Evolutionary conservation across 2,888 invertebrate genomes (phyloP).

Genomic region (Diarsia mendica): DNA sequence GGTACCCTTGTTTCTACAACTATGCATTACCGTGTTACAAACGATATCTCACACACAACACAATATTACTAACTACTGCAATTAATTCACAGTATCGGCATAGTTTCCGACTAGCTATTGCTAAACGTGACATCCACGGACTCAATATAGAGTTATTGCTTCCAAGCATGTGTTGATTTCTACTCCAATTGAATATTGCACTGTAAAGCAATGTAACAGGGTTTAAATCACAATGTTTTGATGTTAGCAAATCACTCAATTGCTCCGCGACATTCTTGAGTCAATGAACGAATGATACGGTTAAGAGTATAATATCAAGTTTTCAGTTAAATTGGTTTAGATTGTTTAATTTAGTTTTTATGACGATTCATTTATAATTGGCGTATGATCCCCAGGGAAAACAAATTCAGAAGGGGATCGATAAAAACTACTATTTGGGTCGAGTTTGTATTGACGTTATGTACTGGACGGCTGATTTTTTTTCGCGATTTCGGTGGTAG

Average conservation of each 20-base stretch:
- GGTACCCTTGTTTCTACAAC: constrained; percentile 4
- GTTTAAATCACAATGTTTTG: constrained; percentile 4
- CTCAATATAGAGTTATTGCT: constrained; percentile 66
- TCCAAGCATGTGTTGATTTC: constrained; percentile 56
- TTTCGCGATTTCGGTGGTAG: too few relatives aligned
- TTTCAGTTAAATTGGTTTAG: constrained; percentile 7
- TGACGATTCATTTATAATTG: background rate
- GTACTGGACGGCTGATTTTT: background rate
- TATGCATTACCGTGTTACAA: constrained; percentile 20
- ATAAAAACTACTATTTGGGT: background rate
- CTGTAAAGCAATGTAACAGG: constrained; percentile 1
- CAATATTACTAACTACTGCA: constrained; percentile 58
- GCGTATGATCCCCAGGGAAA: background rate
- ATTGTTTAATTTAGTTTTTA: constrained; percentile 28
- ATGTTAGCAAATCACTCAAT: constrained; percentile 45
- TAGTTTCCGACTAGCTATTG: constrained; percentile 62
- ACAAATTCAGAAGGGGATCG: background rate
- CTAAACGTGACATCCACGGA: constrained; percentile 64
- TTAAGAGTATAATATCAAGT: constrained; percentile 41
- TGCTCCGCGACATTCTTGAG: constrained; percentile 48
- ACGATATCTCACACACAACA: constrained; percentile 44
- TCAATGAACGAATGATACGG: constrained; percentile 36
- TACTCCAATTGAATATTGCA: constrained; percentile 13
- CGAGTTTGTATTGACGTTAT: too few relatives aligned
- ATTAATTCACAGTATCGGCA: constrained; percentile 63